These are phyloP conservation scores for Dicrurus megarhynchus DNA, from an alignment of 2,113 vertebrate genomes.

Conservation along the genomic window DNA sequence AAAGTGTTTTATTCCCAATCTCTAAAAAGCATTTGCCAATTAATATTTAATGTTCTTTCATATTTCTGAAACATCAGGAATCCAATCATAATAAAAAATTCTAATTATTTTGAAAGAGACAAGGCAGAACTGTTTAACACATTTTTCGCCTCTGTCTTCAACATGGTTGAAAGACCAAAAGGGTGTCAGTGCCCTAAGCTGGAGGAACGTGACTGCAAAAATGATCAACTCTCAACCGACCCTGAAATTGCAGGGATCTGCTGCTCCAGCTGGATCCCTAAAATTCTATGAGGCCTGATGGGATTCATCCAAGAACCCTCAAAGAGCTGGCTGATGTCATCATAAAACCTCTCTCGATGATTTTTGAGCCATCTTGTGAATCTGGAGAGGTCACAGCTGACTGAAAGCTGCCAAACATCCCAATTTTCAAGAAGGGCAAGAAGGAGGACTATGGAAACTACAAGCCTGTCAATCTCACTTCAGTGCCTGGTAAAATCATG, in stretches of 20 bases:
- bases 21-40: not conserved
- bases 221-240: not conserved
- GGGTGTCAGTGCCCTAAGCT: not conserved
- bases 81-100: not conserved
- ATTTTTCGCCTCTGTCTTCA: not conserved
- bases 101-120: not conserved
- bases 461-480: not conserved
- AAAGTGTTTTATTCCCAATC: not conserved
- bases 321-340: not conserved
- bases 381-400: accelerated
- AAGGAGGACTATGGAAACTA: not conserved
- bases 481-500: not conserved
- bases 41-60: not conserved
- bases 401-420: not conserved
- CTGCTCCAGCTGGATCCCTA: not conserved
- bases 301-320: not conserved
- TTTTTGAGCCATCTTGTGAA: not conserved
- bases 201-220: not conserved
- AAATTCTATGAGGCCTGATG: not conserved
- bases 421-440: accelerated
- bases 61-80: not conserved
- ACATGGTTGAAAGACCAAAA: not conserved
- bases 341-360: not conserved
- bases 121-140: not conserved
- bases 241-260: not conserved